phyloP scores from a whole-genome alignment of 2,888 invertebrate genomes.

The Lasioglossum vierecki region DNA sequence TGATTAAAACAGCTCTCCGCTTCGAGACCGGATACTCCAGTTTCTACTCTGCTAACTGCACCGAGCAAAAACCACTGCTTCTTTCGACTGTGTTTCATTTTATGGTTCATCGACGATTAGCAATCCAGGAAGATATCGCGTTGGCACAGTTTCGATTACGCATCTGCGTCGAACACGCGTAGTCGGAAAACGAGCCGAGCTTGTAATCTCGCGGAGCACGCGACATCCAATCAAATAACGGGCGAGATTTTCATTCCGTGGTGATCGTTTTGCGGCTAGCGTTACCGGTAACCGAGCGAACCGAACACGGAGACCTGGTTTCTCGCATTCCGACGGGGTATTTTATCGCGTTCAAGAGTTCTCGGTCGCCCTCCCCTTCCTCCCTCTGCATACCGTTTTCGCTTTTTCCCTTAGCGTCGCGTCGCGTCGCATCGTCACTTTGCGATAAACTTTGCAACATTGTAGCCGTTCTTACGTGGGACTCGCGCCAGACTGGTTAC shows the following conservation, averaged over 20 bases:
- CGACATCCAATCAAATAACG: conserved; percentile 45
- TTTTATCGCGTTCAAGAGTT: conserved; percentile 13
- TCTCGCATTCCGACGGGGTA: conserved; percentile 2
- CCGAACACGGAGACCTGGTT: neutral
- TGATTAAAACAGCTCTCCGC: neutral
- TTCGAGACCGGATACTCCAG: neutral
- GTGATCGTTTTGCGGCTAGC: conserved; percentile 46
- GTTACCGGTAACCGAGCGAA: conserved; percentile 31
- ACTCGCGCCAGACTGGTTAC: neutral
- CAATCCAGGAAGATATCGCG: neutral
- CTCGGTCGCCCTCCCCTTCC: neutral
- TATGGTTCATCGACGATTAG: conserved; percentile 7
- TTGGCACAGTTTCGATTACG: neutral
- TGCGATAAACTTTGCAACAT: neutral
- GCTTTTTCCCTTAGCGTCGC: neutral
- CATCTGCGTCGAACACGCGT: neutral
- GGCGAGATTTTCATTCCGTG: conserved; percentile 30
- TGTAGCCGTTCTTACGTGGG: neutral
- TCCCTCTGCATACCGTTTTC: neutral
- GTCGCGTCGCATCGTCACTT: neutral
- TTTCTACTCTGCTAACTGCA: neutral
- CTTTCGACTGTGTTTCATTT: neutral
- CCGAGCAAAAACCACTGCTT: neutral
- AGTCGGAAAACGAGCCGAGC: neutral
- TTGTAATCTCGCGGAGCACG: conserved; percentile 18